A percentile compares a stretch with the other conserved stretches of the same genome.
Conservation (phyloP, 2,113 vertebrate species). For the Eptesicus fuscus region DNA sequence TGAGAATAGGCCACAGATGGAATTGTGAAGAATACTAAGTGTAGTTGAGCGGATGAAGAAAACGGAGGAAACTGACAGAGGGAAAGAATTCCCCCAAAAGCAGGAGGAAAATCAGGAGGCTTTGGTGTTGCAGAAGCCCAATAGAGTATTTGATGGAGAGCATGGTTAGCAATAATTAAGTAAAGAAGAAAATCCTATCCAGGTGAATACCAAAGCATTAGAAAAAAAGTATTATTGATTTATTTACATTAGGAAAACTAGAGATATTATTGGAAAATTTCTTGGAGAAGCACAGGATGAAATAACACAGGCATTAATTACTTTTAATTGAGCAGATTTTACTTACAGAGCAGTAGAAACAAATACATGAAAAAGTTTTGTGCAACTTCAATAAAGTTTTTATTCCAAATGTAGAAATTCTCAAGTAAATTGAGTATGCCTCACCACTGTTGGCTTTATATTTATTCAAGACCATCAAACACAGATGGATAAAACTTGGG, state of each 20-base stretch:
- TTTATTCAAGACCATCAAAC: neutral
- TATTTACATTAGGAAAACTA: neutral
- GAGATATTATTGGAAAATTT: neutral
- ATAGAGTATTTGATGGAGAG: neutral
- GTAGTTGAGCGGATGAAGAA: neutral
- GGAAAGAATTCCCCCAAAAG: neutral
- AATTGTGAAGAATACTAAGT: neutral
- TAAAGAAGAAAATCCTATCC: neutral
- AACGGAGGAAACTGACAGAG: neutral
- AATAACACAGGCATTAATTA: neutral
- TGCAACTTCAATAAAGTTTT: neutral
- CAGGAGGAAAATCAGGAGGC: neutral
- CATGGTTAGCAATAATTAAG: neutral
- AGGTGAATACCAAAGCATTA: neutral
- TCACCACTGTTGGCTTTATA: neutral
- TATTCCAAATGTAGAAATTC: neutral
- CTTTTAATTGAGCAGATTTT: neutral
- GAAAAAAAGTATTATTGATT: neutral
- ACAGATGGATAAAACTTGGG: neutral
- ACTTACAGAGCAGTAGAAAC: neutral
- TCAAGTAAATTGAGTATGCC: neutral
- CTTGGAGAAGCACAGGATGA: neutral
- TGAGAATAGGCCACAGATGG: neutral
- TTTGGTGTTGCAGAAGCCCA: neutral
- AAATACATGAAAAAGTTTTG: neutral